Evolutionary conservation across 2,888 invertebrate species (phyloP).

Genomic region (Gasteruption jaculator): DNA sequence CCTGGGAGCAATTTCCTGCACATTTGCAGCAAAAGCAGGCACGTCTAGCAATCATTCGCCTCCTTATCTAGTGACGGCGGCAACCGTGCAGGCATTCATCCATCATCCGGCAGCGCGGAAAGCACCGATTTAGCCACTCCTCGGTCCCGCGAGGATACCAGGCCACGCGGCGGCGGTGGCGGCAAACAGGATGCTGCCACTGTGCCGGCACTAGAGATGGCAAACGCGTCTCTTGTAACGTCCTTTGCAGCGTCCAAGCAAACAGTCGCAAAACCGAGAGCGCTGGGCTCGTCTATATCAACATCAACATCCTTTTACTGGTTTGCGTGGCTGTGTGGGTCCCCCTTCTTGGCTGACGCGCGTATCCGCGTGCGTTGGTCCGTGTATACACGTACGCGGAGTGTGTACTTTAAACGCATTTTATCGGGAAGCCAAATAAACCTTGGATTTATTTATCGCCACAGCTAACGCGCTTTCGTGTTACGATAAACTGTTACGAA

Average conservation of each 20-base stretch:
- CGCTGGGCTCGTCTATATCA: no score
- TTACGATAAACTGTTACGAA: slow-evolving; percentile 32
- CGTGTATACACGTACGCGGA: no score
- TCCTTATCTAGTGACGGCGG: slow-evolving; percentile 38
- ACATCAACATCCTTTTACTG: no score
- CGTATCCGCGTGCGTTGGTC: no score
- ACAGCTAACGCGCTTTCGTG: slow-evolving; percentile 28
- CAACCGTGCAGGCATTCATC: slow-evolving; percentile 35
- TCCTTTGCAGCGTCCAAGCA: no score
- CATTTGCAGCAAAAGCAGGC: slow-evolving; percentile 30
- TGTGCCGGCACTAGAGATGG: no score
- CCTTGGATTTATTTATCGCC: slow-evolving; percentile 33
- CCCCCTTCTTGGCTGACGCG: no score
- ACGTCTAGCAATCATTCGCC: slow-evolving; percentile 31
- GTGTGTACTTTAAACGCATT: no score
- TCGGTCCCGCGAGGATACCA: background rate
- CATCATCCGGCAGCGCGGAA: slow-evolving; percentile 42
- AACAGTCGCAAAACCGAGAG: no score
- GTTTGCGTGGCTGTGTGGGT: no score
- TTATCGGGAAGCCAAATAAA: slow-evolving; percentile 30
- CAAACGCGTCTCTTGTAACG: no score
- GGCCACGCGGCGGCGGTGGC: background rate
- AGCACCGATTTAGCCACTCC: slow-evolving; percentile 32
- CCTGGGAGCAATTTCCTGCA: slow-evolving; percentile 24
- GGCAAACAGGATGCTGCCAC: no score